Base-by-base conservation (phyloP, 2,888 invertebrate species). In the Mantis religiosa region DNA sequence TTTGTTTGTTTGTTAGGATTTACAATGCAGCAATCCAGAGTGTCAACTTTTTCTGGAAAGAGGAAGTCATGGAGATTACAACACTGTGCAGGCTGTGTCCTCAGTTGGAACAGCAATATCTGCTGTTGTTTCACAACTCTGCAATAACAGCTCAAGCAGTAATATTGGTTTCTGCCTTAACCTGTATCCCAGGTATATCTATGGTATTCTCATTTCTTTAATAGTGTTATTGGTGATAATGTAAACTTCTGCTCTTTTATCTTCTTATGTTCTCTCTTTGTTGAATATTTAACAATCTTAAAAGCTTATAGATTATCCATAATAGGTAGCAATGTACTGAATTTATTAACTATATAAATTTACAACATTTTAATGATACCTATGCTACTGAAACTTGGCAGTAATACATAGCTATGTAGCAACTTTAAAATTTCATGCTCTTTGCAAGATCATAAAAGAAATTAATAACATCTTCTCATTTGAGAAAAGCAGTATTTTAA, bases 61-160 rank as follows among this genome's bases (percentile, higher is more conserved):
- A 27, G 90, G 90, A 8, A 84, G 87, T 83, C 90, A 91, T 30
- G 87, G 90, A 15, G 91, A 91, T 28, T 89, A 90, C 41, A 90
- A 91, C 81, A 91, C 91, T 0, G 90, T 91, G 25, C 91, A 91
- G 87, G 91, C 91, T 20, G 91, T 91, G 28, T 91, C 90, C 83
- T 90, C 91, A 28, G 89, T 91, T 47, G 91, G 91, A 27, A 90
- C 91, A n/a, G 91, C 91, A 28, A 88, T 91, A 71, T 89, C 89
- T 8, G 90, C 90, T 25, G 90, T 91, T 15, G 83, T 90, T 25
- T 89, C 89, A 15, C 89, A 91, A 81, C 89, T 91, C 2, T 91
- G 91, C 85, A 90, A 89, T 20, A 90, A 91, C n/a, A 88, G 82
- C 12, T 81, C 88, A 14, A 15, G 30, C 28, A 41, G 12, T 41